Percentiles rank a stretch among this genome's conserved stretches.
Conservation (phyloP, 2,888 invertebrate species). For the Neoscelio sp. region DNA sequence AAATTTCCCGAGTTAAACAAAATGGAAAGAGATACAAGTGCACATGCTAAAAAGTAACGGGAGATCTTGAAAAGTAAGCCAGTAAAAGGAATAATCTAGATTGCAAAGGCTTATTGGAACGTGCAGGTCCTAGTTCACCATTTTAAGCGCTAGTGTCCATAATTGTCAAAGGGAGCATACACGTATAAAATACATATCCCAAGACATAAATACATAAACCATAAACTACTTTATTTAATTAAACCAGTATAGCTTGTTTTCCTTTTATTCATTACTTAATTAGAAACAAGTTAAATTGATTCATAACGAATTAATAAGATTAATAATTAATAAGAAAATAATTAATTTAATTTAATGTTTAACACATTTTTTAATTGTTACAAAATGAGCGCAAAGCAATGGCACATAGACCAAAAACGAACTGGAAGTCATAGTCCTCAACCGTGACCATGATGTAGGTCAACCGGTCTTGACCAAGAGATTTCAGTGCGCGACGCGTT, state of each 20-base stretch:
- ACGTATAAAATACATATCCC: background rate
- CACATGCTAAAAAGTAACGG: too few relatives aligned
- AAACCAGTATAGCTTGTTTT: too few relatives aligned
- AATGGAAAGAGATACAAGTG: too few relatives aligned
- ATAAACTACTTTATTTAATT: too few relatives aligned
- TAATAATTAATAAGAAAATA: too few relatives aligned
- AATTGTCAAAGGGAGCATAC: constrained; percentile 17
- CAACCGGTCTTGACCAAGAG: constrained; percentile 78
- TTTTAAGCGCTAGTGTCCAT: constrained; percentile 57
- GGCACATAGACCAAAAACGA: constrained; percentile 49
- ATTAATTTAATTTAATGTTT: background rate
- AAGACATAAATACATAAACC: too few relatives aligned
- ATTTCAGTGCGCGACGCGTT: constrained; percentile 57
- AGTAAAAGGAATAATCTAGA: constrained; percentile 52
- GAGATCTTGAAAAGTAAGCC: too few relatives aligned
- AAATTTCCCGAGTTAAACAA: too few relatives aligned
- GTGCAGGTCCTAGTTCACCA: constrained; percentile 67
- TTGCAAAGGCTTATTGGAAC: constrained; percentile 55
- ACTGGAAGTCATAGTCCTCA: constrained; percentile 70
- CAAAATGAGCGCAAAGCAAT: constrained; percentile 6
- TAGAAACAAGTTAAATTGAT: too few relatives aligned
- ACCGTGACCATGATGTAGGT: constrained; percentile 82
- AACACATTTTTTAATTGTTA: too few relatives aligned
- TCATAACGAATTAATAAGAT: too few relatives aligned
- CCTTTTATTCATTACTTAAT: too few relatives aligned